Base-by-base conservation (phyloP, 2,888 invertebrate genomes). In the Heliconius ismenius region DNA sequence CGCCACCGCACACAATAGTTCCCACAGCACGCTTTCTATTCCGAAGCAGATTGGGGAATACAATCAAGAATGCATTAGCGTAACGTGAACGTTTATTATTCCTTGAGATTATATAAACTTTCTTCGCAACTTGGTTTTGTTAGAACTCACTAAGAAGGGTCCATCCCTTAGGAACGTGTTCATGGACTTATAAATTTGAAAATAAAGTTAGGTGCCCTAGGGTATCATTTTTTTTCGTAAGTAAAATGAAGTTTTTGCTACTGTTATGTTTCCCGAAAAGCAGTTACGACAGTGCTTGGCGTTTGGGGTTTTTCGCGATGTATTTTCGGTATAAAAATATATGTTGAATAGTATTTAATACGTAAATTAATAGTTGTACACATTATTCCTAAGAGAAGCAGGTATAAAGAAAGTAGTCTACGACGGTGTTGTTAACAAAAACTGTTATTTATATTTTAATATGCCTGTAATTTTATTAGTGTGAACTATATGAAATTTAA, bases 1-100 rank as follows among this genome's bases (percentile, higher is more conserved):
- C 73, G 49, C 49, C 69, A 32, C n/a, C 58, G 73, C 79, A 83
- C 83, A 85, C 83, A 85, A 81, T 83, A 81, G 82, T 82, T 88
- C 84, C 82, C 85, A 85, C 84, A 83, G 77, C 81, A 79, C 86
- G 85, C 87, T 87, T 88, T 87, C 88, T 86, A 87, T 87, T 85
- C 83, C 86, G 78, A 82, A 80, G 81, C 81, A 77, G 81, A 83
- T 86, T 83, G 83, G 82, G 81, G 81, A 79, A 83, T 84, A 85
- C 84, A 86, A 87, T 87, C 86, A 87, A 85, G 84, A 82, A 84
- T 81, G 81, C 84, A 84, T 86, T 85, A 86, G 85, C 70, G 65
- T 79, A 62, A 73, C 62, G 63, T 63, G 75, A 77, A 84, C 81
- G 62, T 64, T 72, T 67, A 43, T 32, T 69, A 76, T 26, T 73